A percentile compares a stretch with the other conserved stretches of the same genome.
phyloP scores from a whole-genome alignment of 2,113 vertebrate species.

The Istiophorus platypterus region DNA sequence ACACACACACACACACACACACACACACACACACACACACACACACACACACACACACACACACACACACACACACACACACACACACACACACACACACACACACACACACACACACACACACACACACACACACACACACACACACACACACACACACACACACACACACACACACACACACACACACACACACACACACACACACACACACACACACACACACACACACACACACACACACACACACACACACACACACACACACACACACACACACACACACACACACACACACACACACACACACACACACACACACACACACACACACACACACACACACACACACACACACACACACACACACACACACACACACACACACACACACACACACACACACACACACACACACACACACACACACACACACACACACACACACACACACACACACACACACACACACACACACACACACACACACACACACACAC shows the following conservation, averaged over 20 bases:
- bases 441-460: constrained; percentile 44
- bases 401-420: constrained; percentile 35
- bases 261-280: constrained; percentile 54
- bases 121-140: constrained; percentile 36
- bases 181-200: constrained; percentile 33
- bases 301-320: constrained; percentile 38
- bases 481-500: constrained; percentile 56
- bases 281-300: constrained; percentile 41
- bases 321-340: constrained; percentile 52
- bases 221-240: constrained; percentile 46
- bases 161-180: constrained; percentile 51
- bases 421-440: constrained; percentile 52
- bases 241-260: constrained; percentile 29
- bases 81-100: constrained; percentile 25
- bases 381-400: constrained; percentile 43
- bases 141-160: constrained; percentile 42
- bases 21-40: constrained; percentile 38
- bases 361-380: constrained; percentile 47
- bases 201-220: constrained; percentile 49
- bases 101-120: constrained; percentile 58
- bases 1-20: constrained; percentile 43
- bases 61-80: constrained; percentile 45
- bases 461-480: constrained; percentile 27
- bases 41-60: constrained; percentile 48
- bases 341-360: constrained; percentile 36